A percentile compares a stretch with the other conserved stretches of the same genome.
phyloP scores from a whole-genome alignment of 2,797 vertebrate species.

The Poeciliopsis paucimaculata region DNA sequence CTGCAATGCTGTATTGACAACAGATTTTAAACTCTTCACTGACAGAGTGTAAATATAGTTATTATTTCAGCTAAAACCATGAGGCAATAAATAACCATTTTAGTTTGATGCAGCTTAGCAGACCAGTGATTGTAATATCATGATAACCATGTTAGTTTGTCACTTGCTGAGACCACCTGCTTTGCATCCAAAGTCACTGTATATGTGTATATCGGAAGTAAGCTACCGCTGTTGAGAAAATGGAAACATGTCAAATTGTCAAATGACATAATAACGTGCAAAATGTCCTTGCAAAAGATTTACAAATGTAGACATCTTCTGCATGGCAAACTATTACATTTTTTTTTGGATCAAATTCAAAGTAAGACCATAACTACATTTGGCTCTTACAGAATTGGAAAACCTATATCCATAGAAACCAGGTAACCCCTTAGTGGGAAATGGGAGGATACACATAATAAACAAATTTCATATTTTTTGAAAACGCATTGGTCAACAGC shows the following conservation, averaged over 20 bases:
- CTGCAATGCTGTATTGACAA: conserved; percentile 5
- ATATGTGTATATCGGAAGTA: not conserved
- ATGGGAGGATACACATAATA: not conserved
- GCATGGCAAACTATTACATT: conserved; percentile 41
- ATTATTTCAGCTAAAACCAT: conserved; percentile 14
- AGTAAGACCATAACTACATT: conserved; percentile 35
- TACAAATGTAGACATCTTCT: conserved; percentile 49
- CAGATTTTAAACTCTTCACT: conserved; percentile 20
- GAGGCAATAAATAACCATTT: conserved; percentile 13
- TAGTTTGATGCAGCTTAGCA: conserved; percentile 43
- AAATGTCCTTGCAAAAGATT: conserved; percentile 48
- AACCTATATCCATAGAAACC: not conserved
- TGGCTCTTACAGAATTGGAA: conserved; percentile 21
- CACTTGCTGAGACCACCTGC: too few relatives aligned
- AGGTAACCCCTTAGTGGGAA: not conserved
- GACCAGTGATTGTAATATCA: conserved; percentile 13
- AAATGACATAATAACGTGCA: conserved; percentile 40
- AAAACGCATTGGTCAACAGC: too few relatives aligned
- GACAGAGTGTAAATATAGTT: conserved; percentile 9
- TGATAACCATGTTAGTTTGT: not conserved
- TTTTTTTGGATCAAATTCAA: conserved; percentile 49
- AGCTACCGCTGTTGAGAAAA: not conserved
- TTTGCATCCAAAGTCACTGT: not conserved
- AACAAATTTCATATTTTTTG: not conserved
- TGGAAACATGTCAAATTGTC: not conserved